phyloP scores from a whole-genome alignment of 2,113 vertebrate species.

The Pseudorasbora parva region DNA sequence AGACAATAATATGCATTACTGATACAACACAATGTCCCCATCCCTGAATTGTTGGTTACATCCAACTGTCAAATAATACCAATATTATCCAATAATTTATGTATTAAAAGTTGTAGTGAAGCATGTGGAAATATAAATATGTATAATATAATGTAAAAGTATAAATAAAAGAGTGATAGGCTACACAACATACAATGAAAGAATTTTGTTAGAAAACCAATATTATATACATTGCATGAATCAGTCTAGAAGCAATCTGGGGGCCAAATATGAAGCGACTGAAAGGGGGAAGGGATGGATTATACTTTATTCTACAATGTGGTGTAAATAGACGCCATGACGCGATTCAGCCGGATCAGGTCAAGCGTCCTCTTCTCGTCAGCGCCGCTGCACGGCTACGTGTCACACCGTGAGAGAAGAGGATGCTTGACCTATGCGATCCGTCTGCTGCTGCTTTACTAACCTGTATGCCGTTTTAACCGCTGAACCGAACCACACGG shows the following conservation, averaged over 20 bases:
- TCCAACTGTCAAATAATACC: not conserved
- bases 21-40: not conserved
- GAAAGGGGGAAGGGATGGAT: not conserved
- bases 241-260: not conserved
- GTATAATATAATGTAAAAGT: not conserved
- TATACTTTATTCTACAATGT: not conserved
- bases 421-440: constrained; percentile 16
- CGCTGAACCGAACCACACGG: not conserved
- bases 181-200: not conserved
- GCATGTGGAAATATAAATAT: not conserved
- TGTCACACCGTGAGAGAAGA: constrained; percentile 19
- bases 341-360: not conserved
- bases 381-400: not conserved
- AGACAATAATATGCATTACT: not conserved
- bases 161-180: not conserved
- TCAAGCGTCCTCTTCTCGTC: constrained; percentile 13
- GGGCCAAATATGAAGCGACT: not conserved
- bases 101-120: not conserved
- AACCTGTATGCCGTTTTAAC: constrained; percentile 10
- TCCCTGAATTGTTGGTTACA: not conserved
- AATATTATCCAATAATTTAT: not conserved
- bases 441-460: not conserved
- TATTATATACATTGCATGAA: not conserved
- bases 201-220: not conserved
- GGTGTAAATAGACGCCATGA: constrained; percentile 23